Percentiles rank a stretch among this genome's conserved stretches.
Evolutionary conservation across 2,888 invertebrate species (phyloP).

Genomic region (Allolobophora icterica): DNA sequence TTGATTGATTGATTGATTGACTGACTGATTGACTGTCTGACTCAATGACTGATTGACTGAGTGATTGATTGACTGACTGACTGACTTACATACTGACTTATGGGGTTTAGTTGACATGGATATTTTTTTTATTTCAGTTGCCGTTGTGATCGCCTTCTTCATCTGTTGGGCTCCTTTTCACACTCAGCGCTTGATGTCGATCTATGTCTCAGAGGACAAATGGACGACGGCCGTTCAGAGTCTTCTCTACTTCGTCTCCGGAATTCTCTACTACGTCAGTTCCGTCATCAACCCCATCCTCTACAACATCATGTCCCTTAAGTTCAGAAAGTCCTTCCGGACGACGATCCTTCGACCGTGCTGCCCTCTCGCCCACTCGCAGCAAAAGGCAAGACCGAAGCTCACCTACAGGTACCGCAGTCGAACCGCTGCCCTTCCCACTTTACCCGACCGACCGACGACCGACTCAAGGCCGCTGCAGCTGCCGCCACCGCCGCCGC

Average conservation of each 20-base stretch:
- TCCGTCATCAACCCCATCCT: constrained; percentile 91
- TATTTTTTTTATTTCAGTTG: constrained; percentile 51
- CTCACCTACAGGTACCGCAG: constrained; percentile 21
- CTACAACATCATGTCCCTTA: constrained; percentile 92
- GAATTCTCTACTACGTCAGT: constrained; percentile 87
- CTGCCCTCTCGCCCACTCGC: not conserved
- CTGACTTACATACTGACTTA: not conserved
- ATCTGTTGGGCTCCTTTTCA: constrained; percentile 63
- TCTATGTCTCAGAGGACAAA: constrained; percentile 67
- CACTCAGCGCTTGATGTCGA: constrained; percentile 71
- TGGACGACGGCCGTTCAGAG: constrained; percentile 68
- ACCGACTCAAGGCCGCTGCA: not conserved
- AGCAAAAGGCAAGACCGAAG: not conserved
- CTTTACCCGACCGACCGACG: not conserved
- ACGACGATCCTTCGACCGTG: not conserved
- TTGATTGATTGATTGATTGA: too few relatives aligned
- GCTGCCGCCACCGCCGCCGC: not conserved
- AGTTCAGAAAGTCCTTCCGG: constrained; percentile 74
- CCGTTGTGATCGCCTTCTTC: constrained; percentile 62
- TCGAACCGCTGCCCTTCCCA: not conserved
- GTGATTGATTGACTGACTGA: not conserved
- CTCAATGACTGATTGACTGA: too few relatives aligned
- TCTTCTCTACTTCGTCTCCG: constrained; percentile 81
- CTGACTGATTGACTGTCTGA: not conserved
- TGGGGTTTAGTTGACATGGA: not conserved